A percentile compares a stretch with the other conserved stretches of the same genome.
phyloP scores from a whole-genome alignment of 2,797 vertebrate genomes.

The Percopsis omiscomaycus region DNA sequence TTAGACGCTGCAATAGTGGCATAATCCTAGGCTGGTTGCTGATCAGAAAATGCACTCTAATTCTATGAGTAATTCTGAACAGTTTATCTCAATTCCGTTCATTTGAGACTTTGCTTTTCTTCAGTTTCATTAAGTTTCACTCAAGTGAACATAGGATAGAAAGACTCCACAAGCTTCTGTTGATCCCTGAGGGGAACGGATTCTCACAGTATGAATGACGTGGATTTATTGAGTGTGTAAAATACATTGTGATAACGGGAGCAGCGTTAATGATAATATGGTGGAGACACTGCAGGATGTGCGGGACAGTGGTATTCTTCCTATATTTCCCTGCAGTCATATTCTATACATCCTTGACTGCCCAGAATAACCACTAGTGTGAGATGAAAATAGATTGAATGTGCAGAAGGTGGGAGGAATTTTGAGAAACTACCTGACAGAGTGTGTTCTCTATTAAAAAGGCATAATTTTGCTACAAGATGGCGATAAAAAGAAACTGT shows the following conservation, averaged over 20 bases:
- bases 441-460: too few species aligned
- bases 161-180: constrained; percentile 22
- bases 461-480: too few species aligned
- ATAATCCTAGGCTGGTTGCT: background rate
- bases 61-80: constrained; percentile 18
- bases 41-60: constrained; percentile 19
- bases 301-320: too few species aligned
- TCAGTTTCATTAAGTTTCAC: constrained; percentile 39
- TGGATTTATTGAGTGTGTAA: background rate
- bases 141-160: constrained; percentile 29
- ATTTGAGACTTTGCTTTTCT: constrained; percentile 21
- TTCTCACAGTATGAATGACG: background rate
- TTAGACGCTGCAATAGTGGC: too few species aligned
- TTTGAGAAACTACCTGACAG: too few species aligned
- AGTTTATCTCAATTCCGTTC: constrained; percentile 15
- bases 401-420: too few species aligned
- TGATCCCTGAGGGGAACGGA: constrained; percentile 34
- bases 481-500: too few species aligned
- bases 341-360: too few species aligned
- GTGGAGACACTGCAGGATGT: constrained; percentile 10
- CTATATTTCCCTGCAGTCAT: too few species aligned
- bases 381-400: too few species aligned
- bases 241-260: background rate
- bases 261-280: constrained; percentile 10
- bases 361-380: too few species aligned